Conservation (phyloP, 2,888 invertebrate species). For the Clunio marinus region DNA sequence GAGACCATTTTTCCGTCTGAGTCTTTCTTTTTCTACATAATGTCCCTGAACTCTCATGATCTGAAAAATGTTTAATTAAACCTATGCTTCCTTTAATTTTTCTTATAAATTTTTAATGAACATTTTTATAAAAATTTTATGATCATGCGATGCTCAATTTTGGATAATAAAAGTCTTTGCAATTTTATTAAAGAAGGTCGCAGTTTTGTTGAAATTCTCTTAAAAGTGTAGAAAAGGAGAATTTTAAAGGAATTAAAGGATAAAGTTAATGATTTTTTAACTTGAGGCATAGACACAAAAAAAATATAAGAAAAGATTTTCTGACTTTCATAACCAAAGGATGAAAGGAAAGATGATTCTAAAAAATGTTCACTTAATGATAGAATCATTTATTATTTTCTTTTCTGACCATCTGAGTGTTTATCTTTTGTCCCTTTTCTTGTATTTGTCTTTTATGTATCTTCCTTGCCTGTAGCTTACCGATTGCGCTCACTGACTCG, state of each 20-base stretch:
- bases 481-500: neutral
- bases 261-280: no score
- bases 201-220: no score
- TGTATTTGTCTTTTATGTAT: neutral
- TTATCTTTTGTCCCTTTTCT: slow-evolving; percentile 17
- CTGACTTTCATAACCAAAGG: neutral
- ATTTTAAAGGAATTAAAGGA: no score
- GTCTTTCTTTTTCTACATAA: neutral
- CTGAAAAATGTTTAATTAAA: slow-evolving; percentile 36
- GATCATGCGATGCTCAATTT: no score
- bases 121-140: no score
- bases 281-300: neutral
- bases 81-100: no score
- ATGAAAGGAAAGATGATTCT: neutral
- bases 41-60: slow-evolving; percentile 27
- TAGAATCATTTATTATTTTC: slow-evolving; percentile 34
- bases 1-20: neutral
- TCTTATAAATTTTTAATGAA: no score
- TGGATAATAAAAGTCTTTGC: no score
- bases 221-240: no score
- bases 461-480: neutral
- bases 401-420: slow-evolving; percentile 23
- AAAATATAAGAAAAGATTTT: neutral
- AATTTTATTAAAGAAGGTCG: no score
- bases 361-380: slow-evolving; percentile 33